Evolutionary conservation across 2,797 vertebrate genomes (phyloP), one percentile per base, ranked within the genome.

Genomic region (Argyrosomus regius): DNA sequence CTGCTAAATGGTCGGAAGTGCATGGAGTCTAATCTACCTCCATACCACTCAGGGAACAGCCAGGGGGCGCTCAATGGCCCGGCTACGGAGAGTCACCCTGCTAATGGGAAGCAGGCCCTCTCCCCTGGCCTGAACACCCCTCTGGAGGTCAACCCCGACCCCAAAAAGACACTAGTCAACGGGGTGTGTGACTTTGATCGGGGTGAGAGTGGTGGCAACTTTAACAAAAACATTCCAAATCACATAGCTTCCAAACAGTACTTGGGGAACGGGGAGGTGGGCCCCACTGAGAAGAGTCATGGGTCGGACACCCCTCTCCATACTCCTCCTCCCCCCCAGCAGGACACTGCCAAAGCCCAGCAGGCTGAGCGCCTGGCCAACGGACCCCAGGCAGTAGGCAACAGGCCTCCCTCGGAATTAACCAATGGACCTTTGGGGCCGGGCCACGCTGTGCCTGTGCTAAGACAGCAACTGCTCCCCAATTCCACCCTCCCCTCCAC

Each of bases 161-260:
- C 97, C 92, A 98, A 96, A 96, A 98, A 97, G 95, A 95, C 96
- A 87, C 94, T 99, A 57, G 95, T 99, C 87, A 99, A 99, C 70
- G 98, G 98, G 87, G 97, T 99, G 90, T 99, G 98, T 96, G 98
- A 99, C 97, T 97, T 97, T 95, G 98, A 99, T 84, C 96, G 97
- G 94, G 96, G 88, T 62, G 97, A 97, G 10, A 11, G 78, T 49
- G 95, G 96, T 90, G 95, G 96, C 92, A 96, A 97, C 95, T 96
- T 97, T 89, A 97, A 96, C 96, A 99, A 96, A 98, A 99, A 96
- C 98, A 99, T 99, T 99, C 98, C 98, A 97, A 99, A 99, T 99
- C 98, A 99, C 95, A 97, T 99, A 94, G 97, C 98, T 99, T 99
- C 97, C 97, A 99, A 98, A 96, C 97, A 92, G 90, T 90, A 97